A percentile compares a stretch with the other conserved stretches of the same genome.
These are phyloP conservation scores for Sycophaga agraensis DNA, from an alignment of 1,140 invertebrate species.

Conservation along the genomic window DNA sequence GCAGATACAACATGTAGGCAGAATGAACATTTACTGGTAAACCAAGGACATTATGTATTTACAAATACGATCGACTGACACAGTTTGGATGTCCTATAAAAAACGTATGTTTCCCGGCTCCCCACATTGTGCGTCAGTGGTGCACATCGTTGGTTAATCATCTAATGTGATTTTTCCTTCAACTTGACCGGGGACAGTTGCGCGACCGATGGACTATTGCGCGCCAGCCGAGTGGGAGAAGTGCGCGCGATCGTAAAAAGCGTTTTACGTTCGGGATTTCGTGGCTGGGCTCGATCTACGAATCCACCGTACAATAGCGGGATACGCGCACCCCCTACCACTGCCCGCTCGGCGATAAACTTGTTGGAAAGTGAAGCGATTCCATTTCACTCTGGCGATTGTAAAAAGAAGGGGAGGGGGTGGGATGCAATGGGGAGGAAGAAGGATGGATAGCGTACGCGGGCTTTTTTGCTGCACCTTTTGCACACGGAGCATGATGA, in stretches of 20 bases:
- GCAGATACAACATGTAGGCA: no score
- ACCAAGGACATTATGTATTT: no score
- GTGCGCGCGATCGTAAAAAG: slow-evolving; percentile 23
- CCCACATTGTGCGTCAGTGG: not conserved
- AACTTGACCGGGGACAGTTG: no score
- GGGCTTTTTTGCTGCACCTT: slow-evolving; percentile 7
- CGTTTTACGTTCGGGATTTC: slow-evolving; percentile 28
- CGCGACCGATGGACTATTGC: slow-evolving; percentile 12
- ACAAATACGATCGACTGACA: no score
- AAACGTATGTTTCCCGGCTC: not conserved
- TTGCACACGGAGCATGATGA: slow-evolving; percentile 9
- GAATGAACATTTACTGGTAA: no score
- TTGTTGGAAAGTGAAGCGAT: slow-evolving; percentile 25
- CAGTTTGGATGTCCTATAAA: no score
- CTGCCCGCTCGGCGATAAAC: slow-evolving; percentile 17
- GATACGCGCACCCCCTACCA: not conserved
- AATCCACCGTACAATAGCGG: no score
- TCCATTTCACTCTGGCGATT: slow-evolving; percentile 24
- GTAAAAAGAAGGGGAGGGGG: slow-evolving; percentile 12
- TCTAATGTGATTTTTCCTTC: slow-evolving; percentile 14
- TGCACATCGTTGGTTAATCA: slow-evolving; percentile 5
- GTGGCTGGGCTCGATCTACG: slow-evolving; percentile 20
- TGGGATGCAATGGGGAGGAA: no score
- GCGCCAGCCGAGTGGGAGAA: not conserved
- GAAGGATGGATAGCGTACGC: not conserved